Evolutionary conservation across 2,888 invertebrate species (phyloP), one percentile per base, ranked within the genome.

Genomic region (Chalcosyrphus nemorum): DNA sequence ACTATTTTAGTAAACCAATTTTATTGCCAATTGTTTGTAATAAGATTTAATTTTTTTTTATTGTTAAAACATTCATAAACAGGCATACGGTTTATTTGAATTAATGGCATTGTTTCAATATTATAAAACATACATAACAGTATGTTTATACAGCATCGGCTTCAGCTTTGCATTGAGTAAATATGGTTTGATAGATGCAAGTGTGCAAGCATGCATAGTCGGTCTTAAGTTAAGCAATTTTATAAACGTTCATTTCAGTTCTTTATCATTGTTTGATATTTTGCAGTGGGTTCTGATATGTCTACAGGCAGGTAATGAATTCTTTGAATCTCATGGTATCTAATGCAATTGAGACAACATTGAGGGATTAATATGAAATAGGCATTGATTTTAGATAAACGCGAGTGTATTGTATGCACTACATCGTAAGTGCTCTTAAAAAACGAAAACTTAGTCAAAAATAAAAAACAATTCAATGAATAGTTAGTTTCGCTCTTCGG

Each of bases 1-100:
- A 68, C 70, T 66, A 65, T 71, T 81, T 81, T 77, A 81, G 81
- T 72, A 47, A 81, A 81, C 77, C 81, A 81, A 81, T 81, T 81
- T 74, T 76, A 61, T 71, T 72, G 81, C 76, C 81, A 81, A 76
- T 81, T 13, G 38, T 54, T 15, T 70, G 24, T 68, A 24, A 19
- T 13, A 1, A n/a, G n/a, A n/a, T 6, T 21, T 9, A 43, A 9
- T 57, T 43, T 9, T 27, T 27, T 19, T 15, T n/a, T 19, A 43
- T 54, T 21, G 32, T 7, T n/a, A 32, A 4, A 32, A 29, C 56
- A 68, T 68, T 68, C 68, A 68, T 56, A 32, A 43, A 68, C 21
- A 11, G 54, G 56, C 41, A 56, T 21, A 54, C 56, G 19, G 6
- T 1, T 11, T 38, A 41, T 13, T 65, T 19, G 19, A 35, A 63